Evolutionary conservation across 2,888 invertebrate species (phyloP).

Genomic region (Apamea anceps): DNA sequence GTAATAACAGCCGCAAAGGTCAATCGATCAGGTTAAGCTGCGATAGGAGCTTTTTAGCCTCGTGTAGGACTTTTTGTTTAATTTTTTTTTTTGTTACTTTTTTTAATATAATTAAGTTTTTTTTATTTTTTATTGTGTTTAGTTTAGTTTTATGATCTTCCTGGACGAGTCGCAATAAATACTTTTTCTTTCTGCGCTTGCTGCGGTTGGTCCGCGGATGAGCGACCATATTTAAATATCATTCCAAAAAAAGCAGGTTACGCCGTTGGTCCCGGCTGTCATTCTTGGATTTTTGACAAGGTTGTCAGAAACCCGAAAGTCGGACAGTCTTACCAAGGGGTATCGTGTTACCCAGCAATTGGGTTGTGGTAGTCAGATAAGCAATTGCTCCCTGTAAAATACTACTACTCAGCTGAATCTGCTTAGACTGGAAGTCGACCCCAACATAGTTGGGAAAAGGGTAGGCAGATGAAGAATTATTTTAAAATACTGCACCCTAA

Average conservation of each 20-base stretch:
- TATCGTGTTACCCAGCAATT: not conserved
- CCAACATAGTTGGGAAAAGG: too few relatives aligned
- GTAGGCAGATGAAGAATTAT: conserved; percentile 10
- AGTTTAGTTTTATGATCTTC: too few relatives aligned
- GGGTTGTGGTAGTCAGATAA: not conserved
- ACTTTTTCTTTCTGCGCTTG: not conserved
- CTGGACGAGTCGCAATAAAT: too few relatives aligned
- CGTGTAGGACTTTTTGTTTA: too few relatives aligned
- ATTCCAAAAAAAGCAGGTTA: not conserved
- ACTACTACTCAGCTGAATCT: too few relatives aligned
- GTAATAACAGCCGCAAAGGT: not conserved
- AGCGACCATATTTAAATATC: not conserved
- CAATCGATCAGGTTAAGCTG: not conserved
- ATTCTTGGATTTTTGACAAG: not conserved
- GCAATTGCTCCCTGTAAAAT: too few relatives aligned
- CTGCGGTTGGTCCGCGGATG: not conserved
- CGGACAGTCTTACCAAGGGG: not conserved
- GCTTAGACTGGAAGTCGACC: too few relatives aligned
- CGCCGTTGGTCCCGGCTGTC: too few relatives aligned
- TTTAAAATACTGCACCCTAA: conserved; percentile 13
- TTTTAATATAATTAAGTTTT: too few relatives aligned
- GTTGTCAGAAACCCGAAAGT: not conserved
- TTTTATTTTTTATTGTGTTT: too few relatives aligned
- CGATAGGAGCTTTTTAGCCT: too few relatives aligned
- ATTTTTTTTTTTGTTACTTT: too few relatives aligned